Evolutionary conservation across 1,140 invertebrate genomes (phyloP), one percentile per base, ranked within the genome.

Genomic region (Ostrea edulis): DNA sequence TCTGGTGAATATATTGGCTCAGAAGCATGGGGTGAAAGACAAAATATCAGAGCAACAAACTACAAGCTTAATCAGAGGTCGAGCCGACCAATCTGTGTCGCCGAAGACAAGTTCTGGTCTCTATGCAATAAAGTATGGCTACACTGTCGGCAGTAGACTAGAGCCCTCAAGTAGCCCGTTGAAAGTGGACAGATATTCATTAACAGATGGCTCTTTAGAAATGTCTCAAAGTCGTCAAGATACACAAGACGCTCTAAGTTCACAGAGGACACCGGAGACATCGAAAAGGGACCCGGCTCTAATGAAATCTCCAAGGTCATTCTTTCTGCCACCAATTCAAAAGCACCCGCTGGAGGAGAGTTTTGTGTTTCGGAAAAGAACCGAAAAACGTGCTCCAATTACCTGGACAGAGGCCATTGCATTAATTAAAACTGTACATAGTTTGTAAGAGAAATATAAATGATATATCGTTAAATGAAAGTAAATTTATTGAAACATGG

Each of bases 1-100:
- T 8, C 82, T 91, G 25, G 91, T 90, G 55, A 88, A 90, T 85
- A 82, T 81, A n/a, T 86, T 90, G 44, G 88, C 89, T 22, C 68
- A 89, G 51, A 85, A 82, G 54, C 86, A 89, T 58, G 89, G 88
- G 8, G 81, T 88, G 25, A 82, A n/a, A 5, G 87, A 90, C 53
- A 83, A 11, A 83, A 25, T 17, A 20, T 14, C n/a, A 52, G 82
- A 83, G 52, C 44, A 83, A 14, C 11, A 52, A 4, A 17, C 35
- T 9, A 25, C 68, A 17, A 77, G 11, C 17, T 62, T 51, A 86
- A 44, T 14, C 82, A 25, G 85, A 77, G 84, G 84, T 22, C 87
- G 71, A 29, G 87, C 54, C 29, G 85, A 85, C 17, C 51, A 58
- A 25, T 89, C 86, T 0, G 68, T 81, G 5, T 58, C 83, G 35